Evolutionary conservation across 2,888 invertebrate species (phyloP).

Genomic region (Petrolisthes manimaculis): DNA sequence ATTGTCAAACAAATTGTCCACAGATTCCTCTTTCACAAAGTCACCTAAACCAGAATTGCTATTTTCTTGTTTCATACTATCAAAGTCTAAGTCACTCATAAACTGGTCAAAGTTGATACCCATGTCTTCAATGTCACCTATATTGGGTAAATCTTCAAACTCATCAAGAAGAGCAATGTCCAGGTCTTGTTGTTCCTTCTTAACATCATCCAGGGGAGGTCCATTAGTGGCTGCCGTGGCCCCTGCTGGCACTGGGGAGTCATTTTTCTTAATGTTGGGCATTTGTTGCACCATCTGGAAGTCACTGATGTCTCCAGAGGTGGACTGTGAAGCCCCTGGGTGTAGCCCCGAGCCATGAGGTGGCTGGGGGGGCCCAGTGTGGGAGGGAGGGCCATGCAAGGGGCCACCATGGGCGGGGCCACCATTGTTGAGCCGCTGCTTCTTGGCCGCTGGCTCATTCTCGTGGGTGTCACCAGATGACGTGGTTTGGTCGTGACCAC

Average conservation of each 20-base stretch:
- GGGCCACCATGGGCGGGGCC: slow-evolving; percentile 49
- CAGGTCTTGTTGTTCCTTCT: slow-evolving; percentile 55
- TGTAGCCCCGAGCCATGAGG: slow-evolving; percentile 41
- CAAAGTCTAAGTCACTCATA: slow-evolving; percentile 60
- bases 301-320: slow-evolving; percentile 54
- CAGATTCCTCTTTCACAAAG: slow-evolving; percentile 62
- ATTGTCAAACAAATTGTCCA: slow-evolving; percentile 59
- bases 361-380: slow-evolving; percentile 35
- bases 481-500: slow-evolving; percentile 62
- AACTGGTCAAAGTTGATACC: slow-evolving; percentile 65
- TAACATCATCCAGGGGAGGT: slow-evolving; percentile 45
- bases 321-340: slow-evolving; percentile 45
- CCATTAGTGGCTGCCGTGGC: slow-evolving; percentile 40
- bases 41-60: slow-evolving; percentile 57
- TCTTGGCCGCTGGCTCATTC: slow-evolving; percentile 65
- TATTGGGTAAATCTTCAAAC: slow-evolving; percentile 53
- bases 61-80: slow-evolving; percentile 62
- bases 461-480: slow-evolving; percentile 61
- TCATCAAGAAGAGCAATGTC: slow-evolving; percentile 53
- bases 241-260: slow-evolving; percentile 57
- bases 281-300: slow-evolving; percentile 65
- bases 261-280: slow-evolving; percentile 59
- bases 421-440: slow-evolving; percentile 61
- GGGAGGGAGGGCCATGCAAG: slow-evolving; percentile 34
- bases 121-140: slow-evolving; percentile 59